Evolutionary conservation across 2,888 invertebrate genomes (phyloP), one percentile per base, ranked within the genome.

Genomic region (Athalia circularis): DNA sequence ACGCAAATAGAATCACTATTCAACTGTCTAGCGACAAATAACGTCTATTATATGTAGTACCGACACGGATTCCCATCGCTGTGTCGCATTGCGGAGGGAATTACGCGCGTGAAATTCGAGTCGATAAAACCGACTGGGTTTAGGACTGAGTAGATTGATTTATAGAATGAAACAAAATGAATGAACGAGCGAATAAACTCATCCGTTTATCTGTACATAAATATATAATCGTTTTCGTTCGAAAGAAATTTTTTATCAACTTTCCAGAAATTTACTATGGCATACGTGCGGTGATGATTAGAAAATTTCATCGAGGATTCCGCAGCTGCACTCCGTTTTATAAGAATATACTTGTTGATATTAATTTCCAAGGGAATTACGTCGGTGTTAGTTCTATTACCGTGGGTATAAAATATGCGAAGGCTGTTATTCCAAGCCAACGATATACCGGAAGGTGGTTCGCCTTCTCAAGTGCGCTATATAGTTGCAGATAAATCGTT

Each of bases 361-460:
- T 48, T 61, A 59, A 74, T 74, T 74, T 74, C 15, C 4, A 52
- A 29, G 29, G 29, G 29, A 29, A 29, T 29, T 29, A 5, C 48
- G 61, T 3, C 61, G 47, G 47, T 74, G 48, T 47, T 45, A 61
- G 61, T 59, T 74, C 47, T 74, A 47, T 47, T 9, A 74, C 8
- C 54, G 13, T 11, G 6, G n/a, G 45, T 61, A 59, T 72, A 47
- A 59, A 59, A 72, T 72, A 59, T 72, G 59, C 59, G 43, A 5
- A 72, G 48, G 13, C 45, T 72, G 61, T 72, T 72, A 72, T 72
- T 72, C 59, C 72, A 61, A 59, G 59, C 54, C 47, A 59, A 57
- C 61, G 7, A 45, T 6, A 61, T 43, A 48, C 59, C 8, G 8
- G 61, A 3, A 61, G 13, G 5, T 7, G 61, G 52, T 9, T 52